Evolutionary conservation across 1,140 invertebrate species (phyloP), one percentile per base, ranked within the genome.

Genomic region (Drosophila cardini): DNA sequence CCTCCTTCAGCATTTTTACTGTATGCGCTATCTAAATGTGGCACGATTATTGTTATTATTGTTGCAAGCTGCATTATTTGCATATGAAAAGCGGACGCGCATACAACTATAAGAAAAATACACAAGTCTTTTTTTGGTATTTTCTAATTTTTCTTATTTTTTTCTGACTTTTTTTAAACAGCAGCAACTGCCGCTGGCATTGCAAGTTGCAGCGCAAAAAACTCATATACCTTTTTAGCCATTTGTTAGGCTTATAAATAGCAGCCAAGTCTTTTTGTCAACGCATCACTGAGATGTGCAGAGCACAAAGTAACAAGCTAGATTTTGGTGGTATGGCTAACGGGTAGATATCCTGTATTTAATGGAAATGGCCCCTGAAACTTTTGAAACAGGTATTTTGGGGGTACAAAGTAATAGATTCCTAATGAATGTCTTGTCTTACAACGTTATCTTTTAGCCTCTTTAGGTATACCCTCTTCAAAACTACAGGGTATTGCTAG

Each of bases 11-110:
- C 55, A 15, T 4, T n/a, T 18, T 62, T 48, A 61, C 63, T 68
- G 32, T 43, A 38, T 63, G 50, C 56, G 77, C 70, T 89, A 90
- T 89, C 84, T 90, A 85, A 90, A 84, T 90, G 76, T 87, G 74
- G 75, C 84, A 81, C 84, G 78, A 87, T 90, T 90, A 90, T 90
- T 87, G 80, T 90, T 90, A 87, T 90, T 90, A 87, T 81, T 89
- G 80, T 71, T 64, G 42, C 18, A 56, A 58, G 82, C 55, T 80
- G 72, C 63, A 81, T 85, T 85, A 85, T 82, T 82, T 82, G 76
- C 79, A 73, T 76, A 78, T 60, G 70, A 69, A 76, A 68, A 72
- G 63, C 55, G 40, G 40, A 43, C 36, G 57, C 45, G 3, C 21
- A 26, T 26, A 26, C 21, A 32, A 50, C 40, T 42, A 38, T 32